Base-by-base conservation (phyloP, 2,113 vertebrate species). In the Merops nubicus region DNA sequence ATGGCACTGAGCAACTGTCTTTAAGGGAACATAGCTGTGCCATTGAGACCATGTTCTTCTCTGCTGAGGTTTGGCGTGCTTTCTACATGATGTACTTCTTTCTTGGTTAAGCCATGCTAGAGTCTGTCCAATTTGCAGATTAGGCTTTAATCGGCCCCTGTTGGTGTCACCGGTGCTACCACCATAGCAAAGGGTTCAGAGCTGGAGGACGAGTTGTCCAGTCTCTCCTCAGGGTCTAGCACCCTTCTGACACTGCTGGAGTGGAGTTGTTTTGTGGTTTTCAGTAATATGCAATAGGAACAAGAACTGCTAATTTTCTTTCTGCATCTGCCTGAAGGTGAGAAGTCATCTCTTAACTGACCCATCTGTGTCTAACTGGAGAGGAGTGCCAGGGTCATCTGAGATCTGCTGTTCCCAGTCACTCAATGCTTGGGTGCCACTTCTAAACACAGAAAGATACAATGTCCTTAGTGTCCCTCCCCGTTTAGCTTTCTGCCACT, bases 291-390 rank as follows among this genome's bases (percentile, higher is more conserved):
- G 17, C 8, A 74, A 42, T 1, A 50, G 15, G 14, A 48, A 4
- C 0, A 0, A 65, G 20, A 38, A 20, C 1, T 63, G 10, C 5
- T 33, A 29, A 23, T 29, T 59, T 19, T 88, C 45, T 42, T 56
- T 63, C 69, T 57, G 26, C 21, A 86, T 25, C 28, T 84, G 47
- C 29, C 38, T 60, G 31, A 15, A 33, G 56, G 28, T 15, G 25
- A 83, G 12, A 75, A 33, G 17, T 25, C 8, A 34, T 68, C 31
- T 48, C 25, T 33, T 53, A 47, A 34, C 10, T 60, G 53, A 47
- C 28, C 42, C 12, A 0, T 50, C n/a, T 69, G 4, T 53, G 16
- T 50, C n/a, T 72, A 50, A 40, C 38, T 63, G 40, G 48, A 81
- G 12, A 77, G 36, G 8, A 74, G 18, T 7, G 9, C 5, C 38